A percentile compares a stretch with the other conserved stretches of the same genome.
Evolutionary conservation across 92 coral and sea anemone species (phyloP).

Genomic region (Bergia sp.): DNA sequence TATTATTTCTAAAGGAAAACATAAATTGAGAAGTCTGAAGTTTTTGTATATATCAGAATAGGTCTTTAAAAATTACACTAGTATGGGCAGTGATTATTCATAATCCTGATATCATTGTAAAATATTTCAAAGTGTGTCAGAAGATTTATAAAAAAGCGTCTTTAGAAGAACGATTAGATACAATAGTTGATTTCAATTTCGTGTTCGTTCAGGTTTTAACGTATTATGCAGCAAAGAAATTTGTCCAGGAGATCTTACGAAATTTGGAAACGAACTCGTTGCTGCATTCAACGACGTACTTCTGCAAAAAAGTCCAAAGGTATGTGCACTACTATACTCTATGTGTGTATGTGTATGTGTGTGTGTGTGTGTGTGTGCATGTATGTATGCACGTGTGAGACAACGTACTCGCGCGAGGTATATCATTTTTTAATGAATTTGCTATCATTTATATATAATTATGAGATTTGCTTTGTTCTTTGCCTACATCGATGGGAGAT

Average conservation of each 20-base stretch:
- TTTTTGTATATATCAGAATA: too few relatives aligned
- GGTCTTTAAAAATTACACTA: too few relatives aligned
- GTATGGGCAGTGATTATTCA: too few relatives aligned
- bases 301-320: constrained; percentile 22
- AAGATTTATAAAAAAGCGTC: background rate
- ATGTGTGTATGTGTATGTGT: background rate
- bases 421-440: background rate
- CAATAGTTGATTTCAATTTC: background rate
- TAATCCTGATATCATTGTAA: too few relatives aligned
- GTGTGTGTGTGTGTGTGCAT: background rate
- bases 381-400: background rate
- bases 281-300: constrained; percentile 18
- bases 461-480: background rate
- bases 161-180: too few relatives aligned
- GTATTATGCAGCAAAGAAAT: background rate
- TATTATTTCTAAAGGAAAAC: too few relatives aligned
- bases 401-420: background rate
- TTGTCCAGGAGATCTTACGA: background rate
- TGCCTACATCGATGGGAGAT: too few relatives aligned
- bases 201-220: constrained; percentile 14
- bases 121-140: too few relatives aligned
- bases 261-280: background rate
- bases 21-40: too few relatives aligned
- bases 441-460: background rate
- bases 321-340: background rate